These are phyloP conservation scores for Diplazon laetatorius DNA, from an alignment of 2,888 invertebrate genomes.

Conservation along the genomic window DNA sequence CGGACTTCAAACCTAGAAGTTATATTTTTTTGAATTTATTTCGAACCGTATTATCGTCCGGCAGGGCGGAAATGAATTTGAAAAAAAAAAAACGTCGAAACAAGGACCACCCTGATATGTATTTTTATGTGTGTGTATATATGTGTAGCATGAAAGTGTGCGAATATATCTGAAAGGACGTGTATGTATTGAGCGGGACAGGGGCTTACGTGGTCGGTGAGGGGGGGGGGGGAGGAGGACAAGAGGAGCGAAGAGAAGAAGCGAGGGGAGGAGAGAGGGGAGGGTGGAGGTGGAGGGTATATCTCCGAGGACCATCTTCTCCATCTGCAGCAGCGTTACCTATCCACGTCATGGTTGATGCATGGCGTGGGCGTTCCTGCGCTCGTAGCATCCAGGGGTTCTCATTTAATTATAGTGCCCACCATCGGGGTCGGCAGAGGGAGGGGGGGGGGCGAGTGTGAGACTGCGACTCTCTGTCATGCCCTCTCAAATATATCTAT, in stretches of 20 bases:
- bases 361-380: slow-evolving; percentile 82
- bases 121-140: background rate
- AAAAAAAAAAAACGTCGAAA: too few species aligned
- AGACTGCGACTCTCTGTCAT: background rate
- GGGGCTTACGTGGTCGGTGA: too few species aligned
- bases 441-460: slow-evolving; percentile 28
- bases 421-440: too few species aligned
- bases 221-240: slow-evolving; percentile 29
- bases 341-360: slow-evolving; percentile 81
- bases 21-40: too few species aligned
- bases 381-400: slow-evolving; percentile 79
- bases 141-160: too few species aligned
- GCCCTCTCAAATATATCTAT: background rate
- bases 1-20: too few species aligned
- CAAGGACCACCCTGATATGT: too few species aligned
- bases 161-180: too few species aligned
- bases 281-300: slow-evolving; percentile 69
- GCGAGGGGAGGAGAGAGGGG: slow-evolving; percentile 28
- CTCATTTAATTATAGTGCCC: slow-evolving; percentile 80
- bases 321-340: slow-evolving; percentile 80
- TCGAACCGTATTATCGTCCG: too few species aligned
- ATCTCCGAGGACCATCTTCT: slow-evolving; percentile 81
- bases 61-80: too few species aligned
- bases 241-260: slow-evolving; percentile 30
- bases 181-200: too few species aligned